Evolutionary conservation across 2,113 vertebrate species (phyloP), one percentile per base, ranked within the genome.

Genomic region (Pachycephala philippinensis): DNA sequence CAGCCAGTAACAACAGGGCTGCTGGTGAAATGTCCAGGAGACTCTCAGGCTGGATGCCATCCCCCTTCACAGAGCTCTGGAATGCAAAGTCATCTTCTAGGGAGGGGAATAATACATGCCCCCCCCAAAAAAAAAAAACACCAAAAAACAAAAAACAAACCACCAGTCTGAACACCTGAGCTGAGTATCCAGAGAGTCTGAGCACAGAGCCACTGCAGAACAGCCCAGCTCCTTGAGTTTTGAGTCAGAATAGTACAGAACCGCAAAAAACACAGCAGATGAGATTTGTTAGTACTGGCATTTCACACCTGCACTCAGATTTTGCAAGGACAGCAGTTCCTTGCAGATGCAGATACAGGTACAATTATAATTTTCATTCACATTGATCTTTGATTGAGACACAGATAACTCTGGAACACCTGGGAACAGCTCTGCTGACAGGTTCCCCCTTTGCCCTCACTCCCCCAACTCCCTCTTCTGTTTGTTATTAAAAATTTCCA

Each of bases 11-110:
- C 37, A 4, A 4, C 15, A 68, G 40, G 2, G 5, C 53, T 92
- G 85, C 66, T n/a, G 39, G 49, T 31, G 22, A 40, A 47, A 21
- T 0, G 0, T 7, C 8, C 1, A 1, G 33, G 56, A 63, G 30
- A 11, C 9, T 2, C 12, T 22, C 64, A 52, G 2, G 2, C 65
- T 75, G 39, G 56, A 33, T 37, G 21, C 52, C 33, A 33, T 13
- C 57, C 52, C n/a, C 3, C 0, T 37, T 23, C 64, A 35, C 30
- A 42, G 23, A 31, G 33, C 42, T 24, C 44, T 87, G 76, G 49
- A 57, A 59, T 15, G 28, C 52, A 33, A 60, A 50, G 8, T 19
- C 65, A 63, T 13, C 77, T 65, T 45, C 40, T 26, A 19, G 7
- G 28, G 21, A 76, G 13, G 7, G 21, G 24, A 10, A 10, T 30